Evolutionary conservation across 2,888 invertebrate species (phyloP), one percentile per base, ranked within the genome.

Genomic region (Electrophaes corylata): DNA sequence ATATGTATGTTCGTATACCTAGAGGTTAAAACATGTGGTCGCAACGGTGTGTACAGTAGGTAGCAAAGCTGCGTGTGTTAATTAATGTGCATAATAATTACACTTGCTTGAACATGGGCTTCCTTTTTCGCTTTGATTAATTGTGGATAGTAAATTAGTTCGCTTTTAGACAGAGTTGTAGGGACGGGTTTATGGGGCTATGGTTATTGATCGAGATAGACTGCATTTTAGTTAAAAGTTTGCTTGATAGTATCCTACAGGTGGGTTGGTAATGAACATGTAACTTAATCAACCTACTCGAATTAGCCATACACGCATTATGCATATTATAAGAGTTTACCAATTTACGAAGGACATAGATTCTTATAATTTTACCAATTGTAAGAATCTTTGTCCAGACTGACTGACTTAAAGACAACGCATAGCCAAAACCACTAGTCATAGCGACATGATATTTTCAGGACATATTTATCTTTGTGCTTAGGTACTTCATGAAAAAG

Each of bases 61-160:
- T 45, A 49, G 35, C 20, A 35, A 41, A 57, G 57, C 35, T 52
- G 26, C 46, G 75, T 67, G 68, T 70, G 81, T 85, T 91, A 90
- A 91, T 91, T 89, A 90, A 90, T 91, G 90, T 90, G 88, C 88
- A 90, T 90, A 91, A 88, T 90, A 90, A 91, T 89, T 87, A 88
- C 81, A 83, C 84, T 77, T 84, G 85, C 84, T 86, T 84, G 80
- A 79, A 81, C 86, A 78, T 84, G 84, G 83, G 90, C 90, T 91
- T 90, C 90, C 90, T 86, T 89, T 86, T 90, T 85, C 82, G 82
- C 81, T 84, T 80, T 91, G 91, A 91, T 91, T 90, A 91, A 91
- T 91, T 86, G 74, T 75, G 67, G 69, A 73, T 76, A 79, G 83
- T 78, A 85, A 88, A 87, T 89, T 87, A 85, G 83, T 80, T 84